Evolutionary conservation across 2,797 vertebrate genomes (phyloP).

Genomic region (Anomalospiza imberbis): DNA sequence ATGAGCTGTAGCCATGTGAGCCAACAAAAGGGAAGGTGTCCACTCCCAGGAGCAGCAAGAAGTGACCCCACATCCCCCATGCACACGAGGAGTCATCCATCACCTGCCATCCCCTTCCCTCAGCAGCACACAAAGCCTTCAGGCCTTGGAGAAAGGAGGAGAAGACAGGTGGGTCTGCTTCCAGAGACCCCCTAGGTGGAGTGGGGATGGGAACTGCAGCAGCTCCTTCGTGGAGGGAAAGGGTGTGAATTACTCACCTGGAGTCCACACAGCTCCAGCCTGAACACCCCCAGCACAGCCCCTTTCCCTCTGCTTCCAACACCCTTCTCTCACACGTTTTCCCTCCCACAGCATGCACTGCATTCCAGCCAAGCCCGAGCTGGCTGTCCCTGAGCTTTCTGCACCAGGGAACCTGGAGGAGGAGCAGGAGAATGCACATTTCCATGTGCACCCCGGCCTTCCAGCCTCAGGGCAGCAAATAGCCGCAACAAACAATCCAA

Average conservation of each 20-base stretch:
- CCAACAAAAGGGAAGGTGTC: neutral
- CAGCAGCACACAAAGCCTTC: neutral
- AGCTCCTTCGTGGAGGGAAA: neutral
- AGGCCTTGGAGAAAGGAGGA: neutral
- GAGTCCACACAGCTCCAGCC: neutral
- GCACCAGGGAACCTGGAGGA: neutral
- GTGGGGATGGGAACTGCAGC: neutral
- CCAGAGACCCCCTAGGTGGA: neutral
- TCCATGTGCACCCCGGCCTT: neutral
- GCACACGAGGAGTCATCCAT: neutral
- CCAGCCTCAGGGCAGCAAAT: neutral
- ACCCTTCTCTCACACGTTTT: neutral
- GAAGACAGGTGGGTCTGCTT: neutral
- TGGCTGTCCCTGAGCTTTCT: neutral
- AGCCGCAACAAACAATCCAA: neutral
- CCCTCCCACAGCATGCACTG: neutral
- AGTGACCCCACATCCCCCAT: neutral
- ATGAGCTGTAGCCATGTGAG: neutral
- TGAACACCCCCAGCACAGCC: neutral
- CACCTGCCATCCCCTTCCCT: neutral
- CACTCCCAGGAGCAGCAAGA: neutral
- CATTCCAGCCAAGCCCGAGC: neutral
- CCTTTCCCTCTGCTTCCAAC: neutral
- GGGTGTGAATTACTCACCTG: constrained; percentile 30
- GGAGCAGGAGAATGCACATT: neutral